Evolutionary conservation across 2,113 vertebrate genomes (phyloP), one percentile per base, ranked within the genome.

Genomic region (Misgurnus anguillicaudatus): DNA sequence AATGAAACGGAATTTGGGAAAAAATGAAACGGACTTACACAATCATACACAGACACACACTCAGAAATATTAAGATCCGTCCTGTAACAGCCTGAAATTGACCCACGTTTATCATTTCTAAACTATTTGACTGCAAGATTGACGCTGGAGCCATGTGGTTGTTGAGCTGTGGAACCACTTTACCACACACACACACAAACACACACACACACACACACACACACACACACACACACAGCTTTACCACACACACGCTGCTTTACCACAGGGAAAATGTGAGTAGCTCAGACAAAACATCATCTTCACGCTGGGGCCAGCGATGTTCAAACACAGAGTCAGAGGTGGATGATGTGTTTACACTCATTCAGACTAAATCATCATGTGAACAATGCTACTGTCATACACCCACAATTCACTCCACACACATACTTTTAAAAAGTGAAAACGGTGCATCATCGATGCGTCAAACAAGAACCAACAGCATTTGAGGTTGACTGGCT

Each of bases 91-190:
- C 72, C 72, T 61, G 21, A 74, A 74, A 61, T 36, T 62, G 72
- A 48, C 72, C 57, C 72, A 74, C 41, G 72, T 74, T 74, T 74
- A 74, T 74, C 71, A 74, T 62, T 62, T 74, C 72, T 47, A 62
- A 74, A 74, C 72, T 74, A 74, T 62, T 47, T 62, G 72, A 74
- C 41, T 74, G 72, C 31, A 41, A 74, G 72, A 62, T 42, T 62
- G 57, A 74, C 57, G 42, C 72, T 74, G 72, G 72, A 74, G 72
- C 72, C 72, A 62, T 74, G 72, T 74, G 72, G 72, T 74, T 74
- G 72, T 60, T 62, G 57, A 74, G 72, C 72, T 62, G 72, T 74
- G 57, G 72, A 74, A 74, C 72, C 57, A 62, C 72, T 62, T 74
- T 62, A 57, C 53, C 57, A 74, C 72, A 24, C 9, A 36, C 60